Percentiles rank a stretch among this genome's conserved stretches.
These are phyloP conservation scores for Sepiola atlantica DNA, from an alignment of 2,888 invertebrate species.

Conservation along the genomic window DNA sequence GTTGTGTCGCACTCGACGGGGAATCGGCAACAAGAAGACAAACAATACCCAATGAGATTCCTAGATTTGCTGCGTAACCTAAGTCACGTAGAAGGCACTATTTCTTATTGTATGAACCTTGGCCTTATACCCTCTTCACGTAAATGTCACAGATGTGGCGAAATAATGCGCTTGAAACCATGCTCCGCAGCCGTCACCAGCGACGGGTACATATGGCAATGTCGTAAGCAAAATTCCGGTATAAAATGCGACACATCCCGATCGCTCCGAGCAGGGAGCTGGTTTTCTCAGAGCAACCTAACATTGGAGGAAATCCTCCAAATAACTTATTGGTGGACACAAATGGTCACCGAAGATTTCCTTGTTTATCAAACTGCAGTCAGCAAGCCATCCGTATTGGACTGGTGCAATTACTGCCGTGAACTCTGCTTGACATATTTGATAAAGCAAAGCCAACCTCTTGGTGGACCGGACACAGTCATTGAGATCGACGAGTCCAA, in stretches of 20 bases:
- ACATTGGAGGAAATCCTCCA: slow-evolving; percentile 43
- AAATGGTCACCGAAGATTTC: neutral
- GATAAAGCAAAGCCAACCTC: slow-evolving; percentile 33
- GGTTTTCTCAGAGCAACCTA: slow-evolving; percentile 46
- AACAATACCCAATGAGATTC: neutral
- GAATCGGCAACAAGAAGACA: neutral
- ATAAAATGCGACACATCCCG: neutral
- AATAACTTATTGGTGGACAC: slow-evolving; percentile 47
- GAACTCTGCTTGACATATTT: slow-evolving; percentile 44
- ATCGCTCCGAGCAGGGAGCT: slow-evolving; percentile 46
- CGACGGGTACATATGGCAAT: slow-evolving; percentile 46
- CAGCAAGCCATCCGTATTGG: slow-evolving; percentile 23
- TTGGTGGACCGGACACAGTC: slow-evolving; percentile 35
- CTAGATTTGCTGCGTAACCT: slow-evolving; percentile 23
- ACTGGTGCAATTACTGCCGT: slow-evolving; percentile 47
- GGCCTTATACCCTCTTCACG: slow-evolving; percentile 41
- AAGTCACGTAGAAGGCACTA: slow-evolving; percentile 36
- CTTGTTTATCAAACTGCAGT: slow-evolving; percentile 40
- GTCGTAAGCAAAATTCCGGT: slow-evolving; percentile 9
- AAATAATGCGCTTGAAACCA: slow-evolving; percentile 22
- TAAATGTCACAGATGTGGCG: slow-evolving; percentile 38
- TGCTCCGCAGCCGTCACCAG: slow-evolving; percentile 34
- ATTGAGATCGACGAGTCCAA: slow-evolving; percentile 45
- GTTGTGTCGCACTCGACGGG: slow-evolving; percentile 13
- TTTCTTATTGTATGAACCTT: slow-evolving; percentile 37